Evolutionary conservation across 2,113 vertebrate genomes (phyloP).

Genomic region (Melanostigma gelatinosum): DNA sequence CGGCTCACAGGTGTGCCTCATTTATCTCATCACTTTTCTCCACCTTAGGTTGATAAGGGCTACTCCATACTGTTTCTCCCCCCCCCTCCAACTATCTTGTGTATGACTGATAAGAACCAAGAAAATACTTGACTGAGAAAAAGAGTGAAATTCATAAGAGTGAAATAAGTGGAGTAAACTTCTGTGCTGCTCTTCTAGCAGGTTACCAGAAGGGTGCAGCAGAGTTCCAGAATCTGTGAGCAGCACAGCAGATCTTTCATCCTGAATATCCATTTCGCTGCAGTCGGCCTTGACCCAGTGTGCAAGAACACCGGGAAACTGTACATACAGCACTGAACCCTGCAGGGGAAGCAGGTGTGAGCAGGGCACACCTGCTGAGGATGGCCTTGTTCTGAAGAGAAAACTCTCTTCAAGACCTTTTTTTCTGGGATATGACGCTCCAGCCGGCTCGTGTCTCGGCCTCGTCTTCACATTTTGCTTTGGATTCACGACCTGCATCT

Average conservation of each 20-base stretch:
- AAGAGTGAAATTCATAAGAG: not conserved
- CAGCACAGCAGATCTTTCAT: conserved; percentile 1
- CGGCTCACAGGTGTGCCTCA: not conserved
- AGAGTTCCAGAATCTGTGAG: conserved; percentile 11
- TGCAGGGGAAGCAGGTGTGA: conserved; percentile 31
- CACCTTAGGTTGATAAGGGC: not conserved
- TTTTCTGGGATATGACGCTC: not conserved
- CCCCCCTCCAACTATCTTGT: not conserved
- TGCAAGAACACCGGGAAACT: not conserved
- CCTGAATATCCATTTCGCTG: conserved; percentile 37
- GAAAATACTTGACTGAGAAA: not conserved
- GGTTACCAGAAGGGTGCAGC: conserved; percentile 54
- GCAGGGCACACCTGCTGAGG: conserved; percentile 1
- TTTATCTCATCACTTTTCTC: not conserved
- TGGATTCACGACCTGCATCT: conserved; percentile 27
- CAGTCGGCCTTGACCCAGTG: conserved; percentile 38
- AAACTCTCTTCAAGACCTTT: not conserved
- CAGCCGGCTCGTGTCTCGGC: conserved; percentile 15
- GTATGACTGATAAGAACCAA: not conserved
- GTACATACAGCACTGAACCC: not conserved
- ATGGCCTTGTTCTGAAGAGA: conserved; percentile 7
- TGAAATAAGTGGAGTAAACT: not conserved
- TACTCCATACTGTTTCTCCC: not conserved
- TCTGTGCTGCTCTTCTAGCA: not conserved
- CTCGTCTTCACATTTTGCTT: not conserved